Evolutionary conservation across 2,797 vertebrate species (phyloP).

Genomic region (Sebastiscus albofasciatus): DNA sequence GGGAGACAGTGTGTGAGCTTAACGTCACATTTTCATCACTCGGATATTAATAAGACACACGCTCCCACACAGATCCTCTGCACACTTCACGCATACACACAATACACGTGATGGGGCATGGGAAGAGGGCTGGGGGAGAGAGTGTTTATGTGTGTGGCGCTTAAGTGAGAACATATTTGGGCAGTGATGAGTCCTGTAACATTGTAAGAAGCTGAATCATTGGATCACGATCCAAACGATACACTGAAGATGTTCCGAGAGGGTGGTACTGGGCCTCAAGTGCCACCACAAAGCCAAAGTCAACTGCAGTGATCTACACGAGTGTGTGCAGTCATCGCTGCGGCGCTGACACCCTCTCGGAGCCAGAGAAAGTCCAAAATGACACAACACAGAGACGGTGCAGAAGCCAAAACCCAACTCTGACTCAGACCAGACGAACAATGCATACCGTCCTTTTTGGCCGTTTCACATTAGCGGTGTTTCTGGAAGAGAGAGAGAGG

Average conservation of each 20-base stretch:
- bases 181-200: constrained; percentile 26
- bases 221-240: constrained; percentile 38
- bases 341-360: not conserved
- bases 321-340: constrained; percentile 13
- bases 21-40: constrained; percentile 78
- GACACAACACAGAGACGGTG: constrained; percentile 37
- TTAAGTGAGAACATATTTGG: constrained; percentile 33
- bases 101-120: constrained; percentile 16
- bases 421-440: constrained; percentile 67
- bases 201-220: constrained; percentile 5
- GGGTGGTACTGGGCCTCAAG: not conserved
- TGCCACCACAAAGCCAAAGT: constrained; percentile 14
- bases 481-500: constrained; percentile 34
- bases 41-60: constrained; percentile 76
- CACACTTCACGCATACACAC: constrained; percentile 30
- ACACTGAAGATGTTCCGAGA: constrained; percentile 2
- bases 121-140: not conserved
- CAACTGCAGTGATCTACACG: constrained; percentile 4
- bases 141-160: constrained; percentile 1
- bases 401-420: constrained; percentile 47
- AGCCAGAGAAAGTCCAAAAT: constrained; percentile 52
- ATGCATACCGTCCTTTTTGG: constrained; percentile 64
- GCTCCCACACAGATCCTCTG: constrained; percentile 1
- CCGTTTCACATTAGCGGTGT: constrained; percentile 69
- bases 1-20: constrained; percentile 73